Percentiles rank a stretch among this genome's conserved stretches.
Conservation (phyloP, 2,113 vertebrate species). For the Gorsachius goisagi region DNA sequence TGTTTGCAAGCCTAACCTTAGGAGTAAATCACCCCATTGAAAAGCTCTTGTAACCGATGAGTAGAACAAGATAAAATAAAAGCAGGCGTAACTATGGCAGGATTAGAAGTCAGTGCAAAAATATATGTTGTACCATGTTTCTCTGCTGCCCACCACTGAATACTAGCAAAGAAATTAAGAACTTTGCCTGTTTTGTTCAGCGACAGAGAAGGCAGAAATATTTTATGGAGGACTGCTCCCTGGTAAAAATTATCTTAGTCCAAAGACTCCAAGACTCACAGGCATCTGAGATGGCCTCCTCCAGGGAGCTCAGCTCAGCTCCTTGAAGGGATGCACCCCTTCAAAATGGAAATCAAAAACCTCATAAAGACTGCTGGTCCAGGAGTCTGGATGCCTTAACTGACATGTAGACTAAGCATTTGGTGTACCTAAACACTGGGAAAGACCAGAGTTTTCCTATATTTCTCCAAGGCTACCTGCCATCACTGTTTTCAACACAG, state of each 20-base stretch:
- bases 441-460: background rate
- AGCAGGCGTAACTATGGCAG: background rate
- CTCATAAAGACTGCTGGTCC: background rate
- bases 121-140: background rate
- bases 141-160: background rate
- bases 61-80: background rate
- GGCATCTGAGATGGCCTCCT: accelerated
- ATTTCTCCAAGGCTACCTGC: background rate
- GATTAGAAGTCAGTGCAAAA: background rate
- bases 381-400: background rate
- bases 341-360: background rate
- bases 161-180: background rate
- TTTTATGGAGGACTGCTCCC: background rate
- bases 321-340: accelerated
- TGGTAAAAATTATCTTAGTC: background rate
- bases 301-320: background rate
- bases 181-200: background rate
- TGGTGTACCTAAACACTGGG: background rate
- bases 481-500: background rate
- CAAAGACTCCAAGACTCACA: background rate
- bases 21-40: background rate
- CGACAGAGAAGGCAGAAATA: accelerated
- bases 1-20: background rate
- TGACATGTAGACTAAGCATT: background rate
- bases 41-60: background rate